These are phyloP conservation scores for Imbricaverruca yamaguchii DNA, from an alignment of 2,888 invertebrate genomes.

Conservation along the genomic window DNA sequence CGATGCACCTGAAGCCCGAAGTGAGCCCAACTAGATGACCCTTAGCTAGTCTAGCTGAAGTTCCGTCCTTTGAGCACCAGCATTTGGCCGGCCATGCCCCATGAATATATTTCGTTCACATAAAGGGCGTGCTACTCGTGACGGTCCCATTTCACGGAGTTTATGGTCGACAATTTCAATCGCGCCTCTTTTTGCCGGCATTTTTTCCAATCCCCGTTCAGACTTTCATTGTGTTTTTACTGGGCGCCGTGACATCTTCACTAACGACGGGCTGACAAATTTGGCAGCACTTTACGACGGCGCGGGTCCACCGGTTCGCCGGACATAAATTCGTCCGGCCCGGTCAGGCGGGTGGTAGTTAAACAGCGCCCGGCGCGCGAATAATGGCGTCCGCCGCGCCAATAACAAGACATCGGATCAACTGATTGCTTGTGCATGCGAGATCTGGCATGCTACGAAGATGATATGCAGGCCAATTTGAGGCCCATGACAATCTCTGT, in stretches of 20 bases:
- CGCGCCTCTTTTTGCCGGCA: not conserved
- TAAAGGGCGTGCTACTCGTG: not conserved
- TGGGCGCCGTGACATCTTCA: not conserved
- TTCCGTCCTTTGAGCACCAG: not conserved
- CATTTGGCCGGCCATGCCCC: not conserved
- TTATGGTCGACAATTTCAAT: slow-evolving; percentile 15
- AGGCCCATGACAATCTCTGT: too few relatives aligned
- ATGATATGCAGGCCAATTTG: too few relatives aligned
- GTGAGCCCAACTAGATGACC: too few relatives aligned
- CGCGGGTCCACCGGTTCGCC: not conserved
- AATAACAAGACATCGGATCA: too few relatives aligned
- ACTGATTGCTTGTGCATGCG: too few relatives aligned
- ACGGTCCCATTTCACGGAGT: not conserved
- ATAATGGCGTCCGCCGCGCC: too few relatives aligned
- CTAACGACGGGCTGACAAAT: not conserved
- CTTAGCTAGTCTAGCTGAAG: too few relatives aligned
- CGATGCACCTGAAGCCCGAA: too few relatives aligned
- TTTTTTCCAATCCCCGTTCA: not conserved
- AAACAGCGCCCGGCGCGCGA: not conserved
- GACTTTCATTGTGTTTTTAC: slow-evolving; percentile 3
- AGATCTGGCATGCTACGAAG: too few relatives aligned
- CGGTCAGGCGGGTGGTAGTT: not conserved
- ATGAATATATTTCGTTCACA: not conserved
- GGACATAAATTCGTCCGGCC: not conserved
- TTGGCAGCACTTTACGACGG: slow-evolving; percentile 2